phyloP scores from a whole-genome alignment of 2,797 vertebrate genomes.

The Centroberyx gerrardi region DNA sequence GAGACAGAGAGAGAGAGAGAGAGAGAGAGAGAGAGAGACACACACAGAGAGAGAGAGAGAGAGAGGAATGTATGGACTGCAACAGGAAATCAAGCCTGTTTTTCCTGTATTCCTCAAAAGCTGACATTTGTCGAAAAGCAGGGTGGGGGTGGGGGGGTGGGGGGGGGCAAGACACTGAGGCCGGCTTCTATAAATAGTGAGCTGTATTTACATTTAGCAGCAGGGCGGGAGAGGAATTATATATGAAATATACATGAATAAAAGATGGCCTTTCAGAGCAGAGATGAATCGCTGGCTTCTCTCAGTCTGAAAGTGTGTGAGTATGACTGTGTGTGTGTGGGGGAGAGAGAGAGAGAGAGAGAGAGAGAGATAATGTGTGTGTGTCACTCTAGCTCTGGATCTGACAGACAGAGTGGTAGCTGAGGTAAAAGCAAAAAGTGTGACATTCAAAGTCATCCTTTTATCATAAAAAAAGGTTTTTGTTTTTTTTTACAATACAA shows the following conservation, averaged over 20 bases:
- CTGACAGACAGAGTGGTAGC: too few species aligned
- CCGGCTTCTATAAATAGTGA: slow-evolving; percentile 68
- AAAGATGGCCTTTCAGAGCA: slow-evolving; percentile 63
- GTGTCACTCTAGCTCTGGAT: too few species aligned
- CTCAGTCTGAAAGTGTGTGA: slow-evolving; percentile 27
- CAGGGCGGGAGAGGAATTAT: slow-evolving; percentile 54
- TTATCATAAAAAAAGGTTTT: too few species aligned
- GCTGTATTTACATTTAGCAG: slow-evolving; percentile 64
- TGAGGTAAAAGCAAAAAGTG: too few species aligned
- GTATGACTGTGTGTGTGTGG: slow-evolving; percentile 21
- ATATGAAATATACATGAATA: slow-evolving; percentile 70
- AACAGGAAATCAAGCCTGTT: neutral
- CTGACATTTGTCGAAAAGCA: slow-evolving; percentile 2
- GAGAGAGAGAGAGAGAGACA: too few species aligned
- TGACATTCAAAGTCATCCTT: too few species aligned
- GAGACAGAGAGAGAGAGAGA: too few species aligned
- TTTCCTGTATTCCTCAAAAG: slow-evolving; percentile 56
- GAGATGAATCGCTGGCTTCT: slow-evolving; percentile 42
- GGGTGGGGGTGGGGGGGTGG: too few species aligned
- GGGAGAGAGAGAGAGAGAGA: neutral
- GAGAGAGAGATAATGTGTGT: neutral
- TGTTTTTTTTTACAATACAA: too few species aligned
- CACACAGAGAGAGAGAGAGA: too few species aligned
- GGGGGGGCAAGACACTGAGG: slow-evolving; percentile 20
- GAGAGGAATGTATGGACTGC: slow-evolving; percentile 13